Evolutionary conservation across 2,113 vertebrate species (phyloP), one percentile per base, ranked within the genome.

Genomic region (Aspiorhynchus laticeps): DNA sequence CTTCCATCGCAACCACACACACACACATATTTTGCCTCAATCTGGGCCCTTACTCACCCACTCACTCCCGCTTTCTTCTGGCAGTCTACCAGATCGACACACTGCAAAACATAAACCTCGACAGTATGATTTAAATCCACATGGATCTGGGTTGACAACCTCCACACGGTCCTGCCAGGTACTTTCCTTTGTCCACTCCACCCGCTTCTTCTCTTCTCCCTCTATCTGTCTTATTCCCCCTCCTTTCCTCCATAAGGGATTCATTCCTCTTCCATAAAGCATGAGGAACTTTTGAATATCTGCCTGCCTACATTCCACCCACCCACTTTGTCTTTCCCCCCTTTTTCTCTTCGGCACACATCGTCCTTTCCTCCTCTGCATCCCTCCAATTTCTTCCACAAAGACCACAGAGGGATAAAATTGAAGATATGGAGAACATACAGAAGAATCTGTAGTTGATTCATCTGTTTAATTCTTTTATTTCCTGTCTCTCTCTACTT

Each of bases 141-240:
- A 84, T 28, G 46, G 46, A 84, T 59, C 82, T 59, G 65, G 0
- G 3, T 53, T 56, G 65, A 84, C 81, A 83, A 73, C 82, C 28
- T 74, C 53, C 51, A 73, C n/a, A 61, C 26, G 10, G 41, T 33
- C 67, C 43, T 80, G 77, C 86, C 88, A 89, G 88, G 88, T 89
- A 89, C 88, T 89, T 89, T 89, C 88, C 88, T 74, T 89, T 31
- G 36, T 86, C 85, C 77, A 71, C 82, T 82, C 82, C 81, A 87
- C 85, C 88, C 85, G 12, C 41, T 75, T 43, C 67, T 80, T 59
- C 84, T 83, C 87, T 80, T 86, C 48, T 81, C 65, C 43, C 33
- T 81, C 85, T 73, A 33, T 73, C 74, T 15, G 38, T 76, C 26
- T 26, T 77, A 14, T 26, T 80, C 51, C 14, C 63, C 51, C 51